phyloP scores from a whole-genome alignment of 2,113 vertebrate species.

The Vimba vimba region DNA sequence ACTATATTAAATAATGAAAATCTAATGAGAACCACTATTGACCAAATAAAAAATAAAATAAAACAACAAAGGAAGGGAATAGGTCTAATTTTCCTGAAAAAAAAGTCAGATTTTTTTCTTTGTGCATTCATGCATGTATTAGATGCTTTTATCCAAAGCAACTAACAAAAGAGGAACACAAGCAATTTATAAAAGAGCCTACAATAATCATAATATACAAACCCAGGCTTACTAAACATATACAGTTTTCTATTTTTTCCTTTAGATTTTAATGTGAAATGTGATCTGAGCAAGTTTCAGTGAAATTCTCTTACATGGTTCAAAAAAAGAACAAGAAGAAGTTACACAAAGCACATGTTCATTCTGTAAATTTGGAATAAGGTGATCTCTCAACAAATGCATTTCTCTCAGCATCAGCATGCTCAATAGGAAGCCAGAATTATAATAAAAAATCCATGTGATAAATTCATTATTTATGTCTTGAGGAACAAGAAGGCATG shows the following conservation, averaged over 20 bases:
- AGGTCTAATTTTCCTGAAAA: too few relatives aligned
- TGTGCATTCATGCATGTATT: too few relatives aligned
- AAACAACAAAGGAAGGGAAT: too few relatives aligned
- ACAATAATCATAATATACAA: too few relatives aligned
- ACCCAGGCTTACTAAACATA: too few relatives aligned
- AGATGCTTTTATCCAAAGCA: too few relatives aligned
- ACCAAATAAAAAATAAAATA: background rate
- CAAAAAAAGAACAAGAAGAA: too few relatives aligned
- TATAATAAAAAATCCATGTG: conserved; percentile 39
- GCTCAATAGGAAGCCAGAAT: conserved; percentile 14
- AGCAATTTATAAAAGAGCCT: too few relatives aligned
- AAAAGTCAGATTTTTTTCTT: too few relatives aligned
- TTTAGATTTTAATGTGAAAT: background rate
- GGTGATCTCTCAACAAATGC: background rate
- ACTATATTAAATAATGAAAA: background rate
- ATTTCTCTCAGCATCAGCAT: background rate
- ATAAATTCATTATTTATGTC: conserved; percentile 48
- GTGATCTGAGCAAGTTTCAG: background rate
- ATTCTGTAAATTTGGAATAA: background rate
- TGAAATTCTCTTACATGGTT: too few relatives aligned
- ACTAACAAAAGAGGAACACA: too few relatives aligned
- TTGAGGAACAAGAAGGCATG: conserved; percentile 10
- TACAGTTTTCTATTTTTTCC: background rate
- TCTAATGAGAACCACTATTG: background rate
- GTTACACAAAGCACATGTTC: background rate